These are phyloP conservation scores for Rhodophaea formosa DNA, from an alignment of 2,888 invertebrate genomes.

Conservation along the genomic window DNA sequence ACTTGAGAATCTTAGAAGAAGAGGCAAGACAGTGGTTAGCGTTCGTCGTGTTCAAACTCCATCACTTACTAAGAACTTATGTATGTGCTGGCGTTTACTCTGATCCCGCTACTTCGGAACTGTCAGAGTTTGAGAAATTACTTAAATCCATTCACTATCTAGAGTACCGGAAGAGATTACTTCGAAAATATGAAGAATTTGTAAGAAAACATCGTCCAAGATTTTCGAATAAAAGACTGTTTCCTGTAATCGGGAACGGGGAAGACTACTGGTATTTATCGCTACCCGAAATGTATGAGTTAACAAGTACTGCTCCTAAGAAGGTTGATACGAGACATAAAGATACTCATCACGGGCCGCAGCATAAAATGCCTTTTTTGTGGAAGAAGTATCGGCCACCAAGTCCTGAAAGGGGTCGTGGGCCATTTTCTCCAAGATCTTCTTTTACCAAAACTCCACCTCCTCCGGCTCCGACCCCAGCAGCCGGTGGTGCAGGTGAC, in stretches of 20 bases:
- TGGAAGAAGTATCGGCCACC: constrained; percentile 57
- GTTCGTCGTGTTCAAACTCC: constrained; percentile 71
- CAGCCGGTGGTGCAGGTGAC: constrained; percentile 36
- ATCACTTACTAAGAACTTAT: constrained; percentile 66
- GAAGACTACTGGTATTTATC: constrained; percentile 75
- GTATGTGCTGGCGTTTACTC: constrained; percentile 67
- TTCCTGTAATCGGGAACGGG: constrained; percentile 72
- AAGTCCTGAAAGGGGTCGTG: constrained; percentile 42
- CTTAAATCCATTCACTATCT: constrained; percentile 68
- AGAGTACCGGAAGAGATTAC: constrained; percentile 68
- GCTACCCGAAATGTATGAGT: constrained; percentile 72
- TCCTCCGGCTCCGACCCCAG: constrained; percentile 47
- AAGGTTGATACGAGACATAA: constrained; percentile 45
- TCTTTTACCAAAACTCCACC: constrained; percentile 32
- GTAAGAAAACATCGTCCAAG: constrained; percentile 66
- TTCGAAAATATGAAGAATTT: constrained; percentile 67
- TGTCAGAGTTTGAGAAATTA: constrained; percentile 68
- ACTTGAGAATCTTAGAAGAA: constrained; percentile 64
- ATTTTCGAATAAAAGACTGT: constrained; percentile 67
- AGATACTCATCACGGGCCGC: constrained; percentile 54
- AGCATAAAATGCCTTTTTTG: constrained; percentile 66
- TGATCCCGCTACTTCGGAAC: constrained; percentile 50
- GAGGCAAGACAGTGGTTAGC: constrained; percentile 73
- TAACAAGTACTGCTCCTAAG: constrained; percentile 47
- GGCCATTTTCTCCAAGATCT: constrained; percentile 52